Conservation (phyloP, 2,888 invertebrate species). For the Amphimallon solstitiale region DNA sequence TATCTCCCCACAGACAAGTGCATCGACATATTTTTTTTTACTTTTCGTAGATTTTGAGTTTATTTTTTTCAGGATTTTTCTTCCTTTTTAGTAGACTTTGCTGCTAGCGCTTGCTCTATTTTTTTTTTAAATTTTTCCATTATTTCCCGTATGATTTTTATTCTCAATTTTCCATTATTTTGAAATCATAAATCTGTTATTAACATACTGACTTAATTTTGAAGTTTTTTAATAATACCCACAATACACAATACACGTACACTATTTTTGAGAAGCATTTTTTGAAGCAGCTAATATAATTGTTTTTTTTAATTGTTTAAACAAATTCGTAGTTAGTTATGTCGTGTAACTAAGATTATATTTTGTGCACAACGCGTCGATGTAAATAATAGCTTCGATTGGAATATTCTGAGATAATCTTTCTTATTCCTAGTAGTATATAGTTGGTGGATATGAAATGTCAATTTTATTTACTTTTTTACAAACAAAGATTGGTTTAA, state of each 20-base stretch:
- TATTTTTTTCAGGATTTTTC: constrained; percentile 29
- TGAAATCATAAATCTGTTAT: constrained; percentile 23
- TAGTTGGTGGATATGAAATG: no score
- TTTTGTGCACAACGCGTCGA: constrained; percentile 26
- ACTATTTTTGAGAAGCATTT: constrained; percentile 25
- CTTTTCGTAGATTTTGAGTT: constrained; percentile 35
- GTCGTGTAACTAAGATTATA: not conserved
- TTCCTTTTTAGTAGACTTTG: constrained; percentile 42
- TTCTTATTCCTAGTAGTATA: no score
- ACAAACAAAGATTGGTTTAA: no score
- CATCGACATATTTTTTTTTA: constrained; percentile 17
- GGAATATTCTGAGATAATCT: no score
- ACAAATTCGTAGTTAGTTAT: not conserved
- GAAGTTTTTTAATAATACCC: constrained; percentile 1
- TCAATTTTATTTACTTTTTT: no score
- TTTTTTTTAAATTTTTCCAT: constrained; percentile 43
- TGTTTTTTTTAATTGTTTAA: constrained; percentile 10
- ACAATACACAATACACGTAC: constrained; percentile 13
- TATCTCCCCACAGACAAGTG: constrained; percentile 1
- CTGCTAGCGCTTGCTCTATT: constrained; percentile 41
- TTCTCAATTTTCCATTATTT: constrained; percentile 26
- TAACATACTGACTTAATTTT: constrained; percentile 27
- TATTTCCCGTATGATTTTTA: constrained; percentile 37
- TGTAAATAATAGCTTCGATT: no score
- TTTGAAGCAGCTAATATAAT: constrained; percentile 26